These are phyloP conservation scores for Ericerus pela DNA, from an alignment of 1,140 invertebrate species.

Conservation along the genomic window DNA sequence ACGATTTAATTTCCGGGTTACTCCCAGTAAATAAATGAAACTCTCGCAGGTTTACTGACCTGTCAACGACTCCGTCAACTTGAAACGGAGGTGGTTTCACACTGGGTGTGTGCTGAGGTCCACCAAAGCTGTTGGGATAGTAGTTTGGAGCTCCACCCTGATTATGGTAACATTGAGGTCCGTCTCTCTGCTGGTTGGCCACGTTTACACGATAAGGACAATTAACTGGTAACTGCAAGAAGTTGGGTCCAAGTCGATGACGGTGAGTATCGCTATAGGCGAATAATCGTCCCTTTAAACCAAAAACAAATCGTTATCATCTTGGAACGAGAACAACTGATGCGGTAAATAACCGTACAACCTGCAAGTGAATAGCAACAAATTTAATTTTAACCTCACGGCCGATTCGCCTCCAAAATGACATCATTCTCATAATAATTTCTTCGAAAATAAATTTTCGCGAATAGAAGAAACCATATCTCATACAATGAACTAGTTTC, in stretches of 20 bases:
- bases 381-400: too few species aligned
- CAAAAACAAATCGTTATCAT: too few species aligned
- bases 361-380: too few species aligned
- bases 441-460: not conserved
- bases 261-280: conserved; percentile 89
- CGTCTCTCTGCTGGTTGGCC: conserved; percentile 81
- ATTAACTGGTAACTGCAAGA: conserved; percentile 87
- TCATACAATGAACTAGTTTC: not conserved
- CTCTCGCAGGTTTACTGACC: conserved; percentile 18
- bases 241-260: conserved; percentile 84
- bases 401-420: too few species aligned
- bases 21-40: not conserved
- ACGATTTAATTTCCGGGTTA: not conserved
- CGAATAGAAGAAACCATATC: not conserved
- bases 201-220: conserved; percentile 51
- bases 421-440: too few species aligned
- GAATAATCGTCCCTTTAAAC: conserved; percentile 74
- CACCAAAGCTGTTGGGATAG: conserved; percentile 86
- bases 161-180: conserved; percentile 46
- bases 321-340: too few species aligned
- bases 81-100: conserved; percentile 30
- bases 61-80: conserved; percentile 36
- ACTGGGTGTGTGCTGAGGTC: conserved; percentile 45
- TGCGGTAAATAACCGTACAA: too few species aligned
- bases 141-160: conserved; percentile 81